Base-by-base conservation (phyloP, 2,113 vertebrate genomes). In the Pleuronectes platessa region DNA sequence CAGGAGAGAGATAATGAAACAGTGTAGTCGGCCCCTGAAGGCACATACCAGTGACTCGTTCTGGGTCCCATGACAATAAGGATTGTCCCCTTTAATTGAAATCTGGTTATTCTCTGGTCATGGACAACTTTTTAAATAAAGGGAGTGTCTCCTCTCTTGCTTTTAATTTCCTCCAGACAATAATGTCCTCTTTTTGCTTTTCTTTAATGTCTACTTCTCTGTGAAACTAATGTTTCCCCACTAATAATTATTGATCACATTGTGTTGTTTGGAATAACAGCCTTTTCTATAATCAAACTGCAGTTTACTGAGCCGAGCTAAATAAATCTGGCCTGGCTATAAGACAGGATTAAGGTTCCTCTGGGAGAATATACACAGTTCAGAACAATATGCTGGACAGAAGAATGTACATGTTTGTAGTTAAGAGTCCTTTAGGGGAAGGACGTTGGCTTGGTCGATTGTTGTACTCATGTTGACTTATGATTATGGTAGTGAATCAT, bases 71-170 rank as follows among this genome's bases (percentile, higher is more conserved):
- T 78, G 86, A 87, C 76, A 86, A 89, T 92, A 87, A 83, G 81
- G 76, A 92, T 79, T 78, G 77, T 74, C 75, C 55, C 65, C 82
- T 85, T 91, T 93, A 93, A 94, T 92, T 94, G 92, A 94, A 93
- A 90, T 88, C 82, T 80, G 66, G 49, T 83, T 86, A 71, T 85
- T 86, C 76, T 81, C 61, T 11, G 17, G 75, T 74, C 71, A 40
- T 86, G 61, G 88, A 88, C 89, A 90, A 72, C 64, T 65, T 80
- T 68, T 85, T 71, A 83, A 90, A 90, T 77, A 65, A 78, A 78
- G 51, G 20, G 53, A 70, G 45, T 15, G 49, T 31, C 42, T 63
- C 23, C 15, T 72, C 17, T 64, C 62, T 45, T 13, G 37, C 55
- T 31, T 77, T 71, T n/a, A 31, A 68, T 82, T 68, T 71, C 14